Evolutionary conservation across 1,140 invertebrate species (phyloP).

Genomic region (Bombus pascuorum): DNA sequence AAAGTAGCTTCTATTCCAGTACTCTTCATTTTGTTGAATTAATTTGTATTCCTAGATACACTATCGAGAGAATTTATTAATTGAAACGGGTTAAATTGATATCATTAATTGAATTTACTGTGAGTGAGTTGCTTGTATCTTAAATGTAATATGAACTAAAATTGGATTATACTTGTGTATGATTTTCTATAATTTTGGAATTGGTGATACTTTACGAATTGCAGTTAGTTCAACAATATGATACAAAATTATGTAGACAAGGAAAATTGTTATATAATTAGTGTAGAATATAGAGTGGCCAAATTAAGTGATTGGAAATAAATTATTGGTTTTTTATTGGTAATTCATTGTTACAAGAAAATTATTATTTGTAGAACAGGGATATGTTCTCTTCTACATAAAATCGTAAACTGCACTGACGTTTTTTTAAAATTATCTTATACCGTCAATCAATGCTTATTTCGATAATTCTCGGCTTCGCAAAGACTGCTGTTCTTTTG

Average conservation of each 20-base stretch:
- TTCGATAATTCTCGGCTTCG: no score
- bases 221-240: not conserved
- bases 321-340: no score
- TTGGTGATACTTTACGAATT: not conserved
- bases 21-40: not conserved
- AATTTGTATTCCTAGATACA: not conserved
- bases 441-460: no score
- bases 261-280: not conserved
- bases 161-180: not conserved
- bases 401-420: no score
- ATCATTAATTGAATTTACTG: not conserved
- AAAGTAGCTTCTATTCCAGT: not conserved
- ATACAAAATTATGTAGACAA: not conserved
- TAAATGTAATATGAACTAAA: not conserved
- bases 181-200: not conserved
- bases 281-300: no score
- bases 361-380: no score
- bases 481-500: no score
- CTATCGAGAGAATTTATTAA: not conserved
- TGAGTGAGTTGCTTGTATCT: not conserved
- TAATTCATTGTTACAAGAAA: no score
- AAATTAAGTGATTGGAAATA: not conserved
- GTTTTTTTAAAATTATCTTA: no score
- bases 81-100: not conserved
- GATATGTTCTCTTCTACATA: no score